Percentiles rank a stretch among this genome's conserved stretches.
Conservation (phyloP, 2,113 vertebrate species). For the Ardeotis arabs region DNA sequence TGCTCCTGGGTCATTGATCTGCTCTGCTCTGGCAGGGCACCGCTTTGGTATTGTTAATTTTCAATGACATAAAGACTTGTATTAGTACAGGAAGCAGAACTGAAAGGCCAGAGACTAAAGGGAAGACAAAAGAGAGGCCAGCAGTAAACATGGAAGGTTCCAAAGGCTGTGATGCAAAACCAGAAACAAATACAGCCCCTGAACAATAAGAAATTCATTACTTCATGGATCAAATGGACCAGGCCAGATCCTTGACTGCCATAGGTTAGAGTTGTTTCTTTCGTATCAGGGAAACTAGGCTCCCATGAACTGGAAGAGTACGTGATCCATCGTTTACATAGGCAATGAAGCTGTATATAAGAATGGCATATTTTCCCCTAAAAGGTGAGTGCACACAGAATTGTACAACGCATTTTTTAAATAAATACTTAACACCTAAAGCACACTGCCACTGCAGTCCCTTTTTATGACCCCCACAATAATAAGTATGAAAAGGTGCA, state of each 20-base stretch:
- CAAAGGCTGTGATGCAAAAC: conserved; percentile 34
- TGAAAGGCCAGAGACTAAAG: neutral
- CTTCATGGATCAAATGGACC: conserved; percentile 3
- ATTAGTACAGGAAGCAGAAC: conserved; percentile 12
- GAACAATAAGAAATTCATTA: conserved; percentile 43
- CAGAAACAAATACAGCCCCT: conserved; percentile 8
- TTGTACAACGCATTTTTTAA: neutral
- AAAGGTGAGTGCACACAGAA: neutral
- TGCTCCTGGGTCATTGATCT: conserved; percentile 67
- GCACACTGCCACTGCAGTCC: neutral
- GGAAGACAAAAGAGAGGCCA: conserved; percentile 46
- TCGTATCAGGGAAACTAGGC: neutral
- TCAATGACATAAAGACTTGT: conserved; percentile 44
- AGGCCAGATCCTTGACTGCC: neutral
- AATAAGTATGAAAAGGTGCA: conserved; percentile 66
- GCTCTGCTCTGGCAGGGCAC: conserved; percentile 36
- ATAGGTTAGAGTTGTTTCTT: neutral
- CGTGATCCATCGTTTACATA: neutral
- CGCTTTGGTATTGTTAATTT: conserved; percentile 49
- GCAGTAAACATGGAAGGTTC: neutral
- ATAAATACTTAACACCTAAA: conserved; percentile 62
- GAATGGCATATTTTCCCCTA: neutral
- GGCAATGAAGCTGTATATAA: neutral
- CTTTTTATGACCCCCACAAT: conserved; percentile 60
- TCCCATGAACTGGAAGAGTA: neutral